These are phyloP conservation scores for Platycnemis pennipes DNA, from an alignment of 2,888 invertebrate genomes.

Conservation along the genomic window DNA sequence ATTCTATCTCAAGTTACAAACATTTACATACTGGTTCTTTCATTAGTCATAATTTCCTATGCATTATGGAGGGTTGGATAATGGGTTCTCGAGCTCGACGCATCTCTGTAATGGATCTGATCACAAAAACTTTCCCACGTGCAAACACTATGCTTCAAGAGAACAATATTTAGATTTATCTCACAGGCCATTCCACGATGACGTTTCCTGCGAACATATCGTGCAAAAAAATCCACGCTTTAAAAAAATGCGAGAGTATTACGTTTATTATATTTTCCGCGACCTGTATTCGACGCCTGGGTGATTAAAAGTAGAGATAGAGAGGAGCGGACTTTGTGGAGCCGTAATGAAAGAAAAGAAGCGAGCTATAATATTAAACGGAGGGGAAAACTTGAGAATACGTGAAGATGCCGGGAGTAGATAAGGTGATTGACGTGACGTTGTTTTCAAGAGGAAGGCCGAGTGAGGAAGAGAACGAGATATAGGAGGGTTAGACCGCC, in stretches of 20 bases:
- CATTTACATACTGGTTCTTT: too few relatives aligned
- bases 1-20: too few relatives aligned
- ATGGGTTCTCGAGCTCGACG: background rate
- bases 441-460: conserved; percentile 26
- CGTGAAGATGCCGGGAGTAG: background rate
- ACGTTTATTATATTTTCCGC: background rate
- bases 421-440: conserved; percentile 31
- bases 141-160: background rate
- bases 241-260: background rate
- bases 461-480: background rate
- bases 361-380: conserved; percentile 7
- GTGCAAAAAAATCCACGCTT: background rate
- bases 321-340: background rate
- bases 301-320: background rate
- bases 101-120: background rate
- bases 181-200: background rate
- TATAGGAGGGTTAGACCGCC: background rate
- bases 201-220: conserved; percentile 1
- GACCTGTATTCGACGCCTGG: background rate
- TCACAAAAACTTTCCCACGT: background rate
- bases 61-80: background rate
- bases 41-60: background rate
- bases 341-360: background rate
- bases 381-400: conserved; percentile 30
- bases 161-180: conserved; percentile 16